Conservation (phyloP, 92 coral and sea anemone genomes). For the Heteractis magnifica region DNA sequence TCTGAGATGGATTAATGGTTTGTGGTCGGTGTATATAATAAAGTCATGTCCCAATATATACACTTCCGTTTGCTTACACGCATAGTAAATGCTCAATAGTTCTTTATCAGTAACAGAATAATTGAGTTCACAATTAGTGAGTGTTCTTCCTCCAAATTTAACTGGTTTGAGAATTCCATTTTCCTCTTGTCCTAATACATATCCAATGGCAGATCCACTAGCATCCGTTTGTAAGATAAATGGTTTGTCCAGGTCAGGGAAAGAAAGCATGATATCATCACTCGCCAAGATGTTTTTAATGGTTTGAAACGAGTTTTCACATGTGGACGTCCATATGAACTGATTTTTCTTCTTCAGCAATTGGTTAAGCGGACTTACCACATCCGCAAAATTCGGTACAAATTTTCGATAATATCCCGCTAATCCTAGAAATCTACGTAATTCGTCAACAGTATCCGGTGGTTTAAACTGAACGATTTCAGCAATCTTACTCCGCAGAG, state of each 20-base stretch:
- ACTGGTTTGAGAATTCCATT: slow-evolving; percentile 3
- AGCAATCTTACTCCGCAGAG: slow-evolving; percentile 18
- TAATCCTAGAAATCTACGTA: slow-evolving; percentile 39
- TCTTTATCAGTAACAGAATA: slow-evolving; percentile 35
- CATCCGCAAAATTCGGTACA: slow-evolving; percentile 11
- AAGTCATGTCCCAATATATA: slow-evolving; percentile 31
- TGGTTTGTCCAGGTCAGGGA: slow-evolving; percentile 14
- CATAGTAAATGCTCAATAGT: slow-evolving; percentile 18
- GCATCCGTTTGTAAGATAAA: slow-evolving; percentile 13
- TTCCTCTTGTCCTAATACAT: slow-evolving; percentile 24
- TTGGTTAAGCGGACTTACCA: slow-evolving; percentile 10
- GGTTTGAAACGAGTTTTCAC: slow-evolving; percentile 35
- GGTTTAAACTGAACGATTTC: slow-evolving; percentile 23
- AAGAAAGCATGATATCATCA: slow-evolving; percentile 13
- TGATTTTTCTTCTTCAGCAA: slow-evolving; percentile 17
- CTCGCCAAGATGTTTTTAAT: slow-evolving; percentile 21
- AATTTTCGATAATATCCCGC: slow-evolving; percentile 34
- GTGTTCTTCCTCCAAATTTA: slow-evolving; percentile 25
- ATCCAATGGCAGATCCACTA: slow-evolving; percentile 11
- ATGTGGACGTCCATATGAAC: slow-evolving; percentile 4
- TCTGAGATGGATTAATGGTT: slow-evolving; percentile 16
- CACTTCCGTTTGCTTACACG: slow-evolving; percentile 27
- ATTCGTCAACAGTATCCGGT: slow-evolving; percentile 19
- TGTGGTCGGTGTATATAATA: slow-evolving; percentile 20
- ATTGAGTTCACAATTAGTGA: slow-evolving; percentile 20